These are phyloP conservation scores for Leptinotarsa peninsularis DNA, from an alignment of 2,888 invertebrate genomes.

Conservation along the genomic window DNA sequence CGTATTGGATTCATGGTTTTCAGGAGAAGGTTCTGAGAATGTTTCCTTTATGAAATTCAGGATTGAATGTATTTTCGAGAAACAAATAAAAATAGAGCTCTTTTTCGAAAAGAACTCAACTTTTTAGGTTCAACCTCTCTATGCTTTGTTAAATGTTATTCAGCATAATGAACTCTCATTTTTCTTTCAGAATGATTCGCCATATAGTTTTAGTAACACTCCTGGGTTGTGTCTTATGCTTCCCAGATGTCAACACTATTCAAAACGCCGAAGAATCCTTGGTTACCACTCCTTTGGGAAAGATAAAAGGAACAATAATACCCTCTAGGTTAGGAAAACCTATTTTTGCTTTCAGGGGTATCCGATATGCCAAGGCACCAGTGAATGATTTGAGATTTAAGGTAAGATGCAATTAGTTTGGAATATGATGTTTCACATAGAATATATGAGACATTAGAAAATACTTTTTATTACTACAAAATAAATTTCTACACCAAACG, in stretches of 20 bases:
- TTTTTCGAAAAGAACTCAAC: background rate
- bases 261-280: constrained; percentile 34
- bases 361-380: constrained; percentile 58
- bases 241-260: constrained; percentile 10
- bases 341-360: constrained; percentile 57
- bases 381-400: constrained; percentile 62
- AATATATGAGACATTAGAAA: too few species aligned
- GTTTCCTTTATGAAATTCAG: too few species aligned
- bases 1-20: too few species aligned
- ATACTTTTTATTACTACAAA: too few species aligned
- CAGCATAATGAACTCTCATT: too few species aligned
- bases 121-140: background rate
- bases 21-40: too few species aligned
- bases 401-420: constrained; percentile 49
- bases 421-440: too few species aligned
- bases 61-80: too few species aligned
- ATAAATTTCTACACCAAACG: too few species aligned
- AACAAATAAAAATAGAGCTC: too few species aligned
- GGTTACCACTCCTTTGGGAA: constrained; percentile 53
- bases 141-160: background rate
- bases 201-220: constrained; percentile 18
- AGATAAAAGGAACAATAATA: constrained; percentile 54
- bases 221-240: constrained; percentile 3
- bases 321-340: constrained; percentile 54
- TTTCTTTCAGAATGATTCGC: background rate